Evolutionary conservation across 2,888 invertebrate genomes (phyloP), one percentile per base, ranked within the genome.

Genomic region (Cenopis cana): DNA sequence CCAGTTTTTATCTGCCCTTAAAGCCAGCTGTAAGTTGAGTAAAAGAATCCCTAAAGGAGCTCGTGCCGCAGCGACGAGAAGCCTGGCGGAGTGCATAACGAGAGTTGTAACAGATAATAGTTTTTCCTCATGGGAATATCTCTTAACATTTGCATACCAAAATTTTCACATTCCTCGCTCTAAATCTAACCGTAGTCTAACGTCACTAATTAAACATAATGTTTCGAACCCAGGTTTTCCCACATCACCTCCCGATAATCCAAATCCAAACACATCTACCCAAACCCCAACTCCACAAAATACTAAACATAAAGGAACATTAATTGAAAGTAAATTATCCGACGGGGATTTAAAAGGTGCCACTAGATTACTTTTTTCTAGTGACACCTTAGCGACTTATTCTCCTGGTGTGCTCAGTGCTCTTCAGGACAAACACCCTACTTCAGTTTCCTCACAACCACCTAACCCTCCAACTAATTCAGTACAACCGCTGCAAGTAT

Each of bases 271-370:
- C 49, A 14, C 17, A 6, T n/a, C 8, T 6, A 49, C 4, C 8
- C 49, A 49, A 49, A 3, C n/a, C 14, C 49, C 49, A 1, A n/a
- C 17, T 6, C 2, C 14, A 49, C 3, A 14, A n/a, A 49, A 14
- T 49, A 6, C 49, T 0, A 49, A 49, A n/a, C 17, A 49, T 49
- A 14, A 49, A 17, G n/a, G 49, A 6, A 49, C 4, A 49, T 49
- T 49, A 49, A 49, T 49, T n/a, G 49, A 49, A 49, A 49, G n/a
- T 17, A 49, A 49, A 49, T n/a, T 49, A 49, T 49, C 49, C 4
- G 49, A 49, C 17, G 49, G 49, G 6, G 17, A 49, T 12, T 8
- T 49, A 1, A 49, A 49, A 49, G 49, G n/a, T n/a, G 49, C 49
- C 14, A 49, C 49, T 49, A 49, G 49, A 14, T 49, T 49, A 49